Percentiles rank a stretch among this genome's conserved stretches.
These are phyloP conservation scores for Motacilla tschutschensis DNA, from an alignment of 2,113 vertebrate genomes.

Conservation along the genomic window DNA sequence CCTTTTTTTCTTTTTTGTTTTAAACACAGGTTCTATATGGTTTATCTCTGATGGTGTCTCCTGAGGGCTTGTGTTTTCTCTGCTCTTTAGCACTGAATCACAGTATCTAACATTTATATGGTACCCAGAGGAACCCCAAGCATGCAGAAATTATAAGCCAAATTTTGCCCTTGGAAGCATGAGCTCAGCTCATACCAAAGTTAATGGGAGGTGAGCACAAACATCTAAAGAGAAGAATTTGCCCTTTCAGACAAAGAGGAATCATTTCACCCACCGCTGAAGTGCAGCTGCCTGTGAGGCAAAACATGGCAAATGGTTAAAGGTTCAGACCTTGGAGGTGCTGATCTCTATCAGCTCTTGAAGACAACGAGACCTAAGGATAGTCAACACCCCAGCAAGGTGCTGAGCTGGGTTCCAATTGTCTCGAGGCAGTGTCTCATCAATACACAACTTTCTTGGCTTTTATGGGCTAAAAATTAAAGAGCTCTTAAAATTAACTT, in stretches of 20 bases:
- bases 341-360: slow-evolving; percentile 38
- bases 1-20: not conserved
- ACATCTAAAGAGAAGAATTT: slow-evolving; percentile 48
- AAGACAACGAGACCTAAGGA: slow-evolving; percentile 10
- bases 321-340: slow-evolving; percentile 15
- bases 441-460: slow-evolving; percentile 9
- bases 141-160: slow-evolving; percentile 52
- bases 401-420: slow-evolving; percentile 6
- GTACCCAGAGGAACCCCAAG: slow-evolving; percentile 38
- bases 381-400: slow-evolving; percentile 11
- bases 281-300: slow-evolving; percentile 46
- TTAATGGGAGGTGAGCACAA: slow-evolving; percentile 56
- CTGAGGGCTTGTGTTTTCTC: slow-evolving; percentile 25
- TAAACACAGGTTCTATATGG: not conserved
- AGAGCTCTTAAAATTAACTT: slow-evolving; percentile 26
- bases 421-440: not conserved
- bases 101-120: slow-evolving; percentile 45
- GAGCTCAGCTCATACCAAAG: slow-evolving; percentile 57
- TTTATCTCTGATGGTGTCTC: slow-evolving; percentile 12
- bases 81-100: slow-evolving; percentile 51
- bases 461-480: not conserved
- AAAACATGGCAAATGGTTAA: slow-evolving; percentile 53
- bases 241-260: slow-evolving; percentile 39
- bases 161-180: slow-evolving; percentile 53
- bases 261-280: not conserved